Percentiles rank a stretch among this genome's conserved stretches.
Evolutionary conservation across 2,113 vertebrate species (phyloP).

Genomic region (Anarrhichthys ocellatus): DNA sequence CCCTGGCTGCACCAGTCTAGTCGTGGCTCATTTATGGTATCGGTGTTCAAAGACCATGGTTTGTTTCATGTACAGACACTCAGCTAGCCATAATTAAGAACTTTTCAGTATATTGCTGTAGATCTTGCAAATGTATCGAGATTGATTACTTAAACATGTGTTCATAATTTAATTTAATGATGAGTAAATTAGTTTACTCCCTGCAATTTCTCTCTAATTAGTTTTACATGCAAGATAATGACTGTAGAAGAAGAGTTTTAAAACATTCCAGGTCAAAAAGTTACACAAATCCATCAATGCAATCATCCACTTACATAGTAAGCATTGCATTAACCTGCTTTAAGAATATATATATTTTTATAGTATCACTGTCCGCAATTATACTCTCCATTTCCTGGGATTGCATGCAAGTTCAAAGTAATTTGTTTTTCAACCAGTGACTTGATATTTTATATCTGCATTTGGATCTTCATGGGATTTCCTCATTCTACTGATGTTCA

Average conservation of each 20-base stretch:
- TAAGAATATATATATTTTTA: not conserved
- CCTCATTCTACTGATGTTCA: conserved; percentile 68
- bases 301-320: not conserved
- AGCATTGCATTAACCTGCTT: conserved; percentile 30
- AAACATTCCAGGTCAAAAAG: not conserved
- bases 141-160: conserved; percentile 10
- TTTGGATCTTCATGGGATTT: conserved; percentile 59
- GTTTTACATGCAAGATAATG: not conserved
- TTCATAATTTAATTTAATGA: conserved; percentile 16
- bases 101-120: not conserved
- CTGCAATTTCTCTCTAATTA: not conserved
- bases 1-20: conserved; percentile 38
- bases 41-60: conserved; percentile 17
- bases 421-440: conserved; percentile 12
- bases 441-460: conserved; percentile 55
- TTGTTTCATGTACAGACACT: conserved; percentile 37
- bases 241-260: not conserved
- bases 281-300: not conserved
- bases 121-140: conserved; percentile 11
- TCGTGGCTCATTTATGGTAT: conserved; percentile 38
- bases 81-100: conserved; percentile 10
- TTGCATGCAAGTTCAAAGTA: conserved; percentile 21
- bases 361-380: not conserved
- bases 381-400: not conserved
- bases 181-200: conserved; percentile 9